phyloP scores from a whole-genome alignment of 1,140 invertebrate species.

The Lepidurus packardi region DNA sequence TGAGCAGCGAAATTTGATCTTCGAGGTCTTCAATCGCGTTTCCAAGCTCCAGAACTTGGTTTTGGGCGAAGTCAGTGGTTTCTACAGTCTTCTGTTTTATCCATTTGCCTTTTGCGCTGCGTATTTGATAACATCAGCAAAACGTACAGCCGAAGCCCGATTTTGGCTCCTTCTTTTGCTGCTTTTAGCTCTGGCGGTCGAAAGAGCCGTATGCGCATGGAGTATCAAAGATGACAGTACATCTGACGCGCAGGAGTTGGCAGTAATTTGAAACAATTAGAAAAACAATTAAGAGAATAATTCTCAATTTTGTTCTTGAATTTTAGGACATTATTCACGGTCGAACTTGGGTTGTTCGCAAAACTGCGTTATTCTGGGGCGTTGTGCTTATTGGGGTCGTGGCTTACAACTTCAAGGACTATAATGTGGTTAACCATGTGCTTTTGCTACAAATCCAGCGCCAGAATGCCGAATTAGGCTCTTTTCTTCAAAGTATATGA shows the following conservation, averaged over 20 bases:
- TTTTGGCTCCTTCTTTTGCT: slow-evolving; percentile 51
- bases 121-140: slow-evolving; percentile 52
- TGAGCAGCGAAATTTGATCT: slow-evolving; percentile 51
- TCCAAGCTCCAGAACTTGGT: slow-evolving; percentile 49
- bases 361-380: slow-evolving; percentile 38
- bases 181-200: slow-evolving; percentile 45
- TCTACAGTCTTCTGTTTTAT: slow-evolving; percentile 56
- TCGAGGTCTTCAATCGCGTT: slow-evolving; percentile 55
- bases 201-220: slow-evolving; percentile 39
- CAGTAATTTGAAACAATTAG: slow-evolving; percentile 20
- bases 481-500: slow-evolving; percentile 23
- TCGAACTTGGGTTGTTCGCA: slow-evolving; percentile 42
- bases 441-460: slow-evolving; percentile 43
- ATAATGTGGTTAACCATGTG: slow-evolving; percentile 43
- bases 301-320: slow-evolving; percentile 31
- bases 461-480: slow-evolving; percentile 28
- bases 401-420: slow-evolving; percentile 43
- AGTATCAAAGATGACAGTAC: slow-evolving; percentile 31
- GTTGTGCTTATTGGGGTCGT: slow-evolving; percentile 39
- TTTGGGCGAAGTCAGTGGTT: slow-evolving; percentile 53
- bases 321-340: slow-evolving; percentile 41
- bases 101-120: slow-evolving; percentile 47
- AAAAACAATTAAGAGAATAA: slow-evolving; percentile 22
- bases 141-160: slow-evolving; percentile 48
- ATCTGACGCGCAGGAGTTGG: slow-evolving; percentile 28